These are phyloP conservation scores for Lepas anatifera DNA, from an alignment of 2,888 invertebrate genomes.

Conservation along the genomic window DNA sequence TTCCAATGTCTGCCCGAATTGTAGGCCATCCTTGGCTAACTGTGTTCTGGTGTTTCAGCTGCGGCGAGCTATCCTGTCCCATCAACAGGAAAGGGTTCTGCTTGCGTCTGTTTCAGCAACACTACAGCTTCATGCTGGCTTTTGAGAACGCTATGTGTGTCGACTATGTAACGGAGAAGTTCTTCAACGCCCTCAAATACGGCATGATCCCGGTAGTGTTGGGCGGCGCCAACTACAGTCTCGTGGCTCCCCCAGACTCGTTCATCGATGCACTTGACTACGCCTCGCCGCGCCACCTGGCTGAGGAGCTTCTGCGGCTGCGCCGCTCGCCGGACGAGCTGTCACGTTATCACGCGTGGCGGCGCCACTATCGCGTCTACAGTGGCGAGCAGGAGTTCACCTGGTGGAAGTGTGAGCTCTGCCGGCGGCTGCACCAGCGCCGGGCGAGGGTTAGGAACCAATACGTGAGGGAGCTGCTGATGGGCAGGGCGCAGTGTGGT, in stretches of 20 bases:
- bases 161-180: slow-evolving; percentile 26
- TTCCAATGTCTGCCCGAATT: too few species aligned
- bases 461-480: neutral
- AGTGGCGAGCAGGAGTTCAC: neutral
- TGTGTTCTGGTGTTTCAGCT: neutral
- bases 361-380: neutral
- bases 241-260: slow-evolving; percentile 29
- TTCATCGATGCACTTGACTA: slow-evolving; percentile 34
- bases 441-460: neutral
- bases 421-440: neutral
- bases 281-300: slow-evolving; percentile 27
- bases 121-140: slow-evolving; percentile 24
- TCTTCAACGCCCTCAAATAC: slow-evolving; percentile 20
- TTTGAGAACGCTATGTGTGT: slow-evolving; percentile 25
- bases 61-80: slow-evolving; percentile 11
- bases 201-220: slow-evolving; percentile 25
- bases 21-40: too few species aligned
- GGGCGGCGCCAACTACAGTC: slow-evolving; percentile 26
- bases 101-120: slow-evolving; percentile 4
- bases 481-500: neutral
- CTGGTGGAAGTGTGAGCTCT: neutral
- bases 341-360: neutral
- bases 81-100: neutral
- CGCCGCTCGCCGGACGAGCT: neutral
- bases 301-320: neutral